These are phyloP conservation scores for Ormyrus nitidulus DNA, from an alignment of 2,888 invertebrate genomes.

Conservation along the genomic window DNA sequence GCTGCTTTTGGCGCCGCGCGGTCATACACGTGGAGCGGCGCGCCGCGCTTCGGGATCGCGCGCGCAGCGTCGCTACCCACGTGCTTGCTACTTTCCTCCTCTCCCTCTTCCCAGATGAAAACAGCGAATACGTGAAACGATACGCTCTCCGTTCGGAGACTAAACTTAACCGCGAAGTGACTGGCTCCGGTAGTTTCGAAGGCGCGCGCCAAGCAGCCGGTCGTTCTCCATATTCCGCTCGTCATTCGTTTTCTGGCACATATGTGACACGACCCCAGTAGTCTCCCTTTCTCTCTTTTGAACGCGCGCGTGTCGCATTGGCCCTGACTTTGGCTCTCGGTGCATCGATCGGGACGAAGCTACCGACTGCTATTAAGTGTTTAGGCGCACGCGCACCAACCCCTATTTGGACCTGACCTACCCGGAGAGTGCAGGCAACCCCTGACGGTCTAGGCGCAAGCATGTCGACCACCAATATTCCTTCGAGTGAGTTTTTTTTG, in stretches of 20 bases:
- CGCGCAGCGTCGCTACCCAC: too few relatives aligned
- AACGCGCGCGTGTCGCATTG: not conserved
- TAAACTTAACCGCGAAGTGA: conserved; percentile 5
- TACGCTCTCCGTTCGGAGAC: not conserved
- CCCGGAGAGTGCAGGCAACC: not conserved
- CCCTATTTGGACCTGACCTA: not conserved
- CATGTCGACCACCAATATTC: conserved; percentile 49
- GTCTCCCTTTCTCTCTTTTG: too few relatives aligned
- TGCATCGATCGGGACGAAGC: conserved; percentile 7
- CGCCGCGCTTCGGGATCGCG: too few relatives aligned
- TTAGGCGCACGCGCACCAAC: not conserved
- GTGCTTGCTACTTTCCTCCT: conserved; percentile 4
- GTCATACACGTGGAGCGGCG: too few relatives aligned
- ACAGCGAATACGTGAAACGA: not conserved
- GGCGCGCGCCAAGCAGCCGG: conserved; percentile 37
- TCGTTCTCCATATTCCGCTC: not conserved
- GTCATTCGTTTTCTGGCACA: too few relatives aligned
- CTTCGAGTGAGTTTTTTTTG: conserved; percentile 35
- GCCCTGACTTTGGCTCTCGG: conserved; percentile 42
- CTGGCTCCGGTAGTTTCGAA: conserved; percentile 26
- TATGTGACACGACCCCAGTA: too few relatives aligned
- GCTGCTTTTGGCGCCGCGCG: too few relatives aligned
- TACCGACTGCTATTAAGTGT: not conserved
- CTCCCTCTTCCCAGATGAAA: not conserved
- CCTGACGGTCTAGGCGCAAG: not conserved